A percentile compares a stretch with the other conserved stretches of the same genome.
phyloP scores from a whole-genome alignment of 53 echinoderm and acorn worm species.

The Paracentrotus lividus region DNA sequence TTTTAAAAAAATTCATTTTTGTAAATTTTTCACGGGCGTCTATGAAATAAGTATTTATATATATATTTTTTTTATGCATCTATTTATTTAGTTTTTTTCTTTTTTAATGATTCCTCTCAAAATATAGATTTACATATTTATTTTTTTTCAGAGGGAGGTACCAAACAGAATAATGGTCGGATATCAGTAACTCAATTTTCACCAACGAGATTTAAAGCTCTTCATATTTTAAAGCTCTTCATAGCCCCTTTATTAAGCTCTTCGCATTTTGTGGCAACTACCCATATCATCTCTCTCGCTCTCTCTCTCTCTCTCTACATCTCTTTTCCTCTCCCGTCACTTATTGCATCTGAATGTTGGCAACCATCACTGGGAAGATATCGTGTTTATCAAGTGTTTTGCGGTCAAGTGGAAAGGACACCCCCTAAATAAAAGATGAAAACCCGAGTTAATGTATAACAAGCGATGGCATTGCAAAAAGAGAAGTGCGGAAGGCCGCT shows the following conservation, averaged over 20 bases:
- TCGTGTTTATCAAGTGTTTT: neutral
- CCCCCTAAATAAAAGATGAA: neutral
- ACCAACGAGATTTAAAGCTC: too few species aligned
- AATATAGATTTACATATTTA: too few species aligned
- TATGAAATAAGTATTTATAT: too few species aligned
- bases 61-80: too few species aligned
- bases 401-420: conserved; percentile 9
- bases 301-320: neutral
- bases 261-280: too few species aligned
- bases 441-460: neutral
- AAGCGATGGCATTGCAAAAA: neutral
- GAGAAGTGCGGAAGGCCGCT: neutral
- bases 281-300: neutral
- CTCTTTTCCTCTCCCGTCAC: neutral
- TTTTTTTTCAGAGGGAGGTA: too few species aligned
- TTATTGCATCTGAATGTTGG: neutral
- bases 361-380: neutral
- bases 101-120: too few species aligned
- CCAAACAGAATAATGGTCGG: too few species aligned
- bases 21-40: too few species aligned
- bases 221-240: neutral
- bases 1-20: too few species aligned
- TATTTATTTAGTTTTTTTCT: too few species aligned
- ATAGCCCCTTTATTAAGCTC: neutral
- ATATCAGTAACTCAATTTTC: too few species aligned